phyloP scores from a whole-genome alignment of 2,113 vertebrate genomes.

The Myocastor coypus region DNA sequence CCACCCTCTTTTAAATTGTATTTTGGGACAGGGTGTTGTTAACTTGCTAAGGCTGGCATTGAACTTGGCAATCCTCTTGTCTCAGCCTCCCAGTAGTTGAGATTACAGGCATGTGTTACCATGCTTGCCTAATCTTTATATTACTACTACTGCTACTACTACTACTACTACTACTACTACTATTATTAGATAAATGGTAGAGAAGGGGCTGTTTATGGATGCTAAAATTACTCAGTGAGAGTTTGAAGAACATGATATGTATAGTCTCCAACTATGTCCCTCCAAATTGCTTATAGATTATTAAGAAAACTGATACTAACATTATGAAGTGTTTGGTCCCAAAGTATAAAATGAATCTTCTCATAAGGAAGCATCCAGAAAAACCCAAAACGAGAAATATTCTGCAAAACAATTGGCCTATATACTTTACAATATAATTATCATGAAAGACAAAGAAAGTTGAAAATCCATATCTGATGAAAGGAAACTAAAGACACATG shows the following conservation, averaged over 20 bases:
- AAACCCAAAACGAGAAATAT: neutral
- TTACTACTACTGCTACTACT: neutral
- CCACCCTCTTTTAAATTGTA: neutral
- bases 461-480: neutral
- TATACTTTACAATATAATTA: neutral
- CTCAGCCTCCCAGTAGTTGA: neutral
- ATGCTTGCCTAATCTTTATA: neutral
- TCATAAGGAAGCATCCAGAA: neutral
- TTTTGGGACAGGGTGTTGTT: neutral
- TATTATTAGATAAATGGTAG: neutral
- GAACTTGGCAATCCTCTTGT: neutral
- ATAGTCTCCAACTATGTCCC: neutral
- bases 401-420: neutral
- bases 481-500: neutral
- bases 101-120: neutral
- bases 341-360: neutral
- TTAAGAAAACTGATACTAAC: neutral
- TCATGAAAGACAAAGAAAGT: constrained; percentile 8
- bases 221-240: neutral
- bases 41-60: neutral
- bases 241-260: neutral
- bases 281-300: neutral
- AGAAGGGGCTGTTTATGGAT: neutral
- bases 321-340: neutral
- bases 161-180: neutral